Evolutionary conservation across 2,113 vertebrate species (phyloP).

Genomic region (Anseranas semipalmata): DNA sequence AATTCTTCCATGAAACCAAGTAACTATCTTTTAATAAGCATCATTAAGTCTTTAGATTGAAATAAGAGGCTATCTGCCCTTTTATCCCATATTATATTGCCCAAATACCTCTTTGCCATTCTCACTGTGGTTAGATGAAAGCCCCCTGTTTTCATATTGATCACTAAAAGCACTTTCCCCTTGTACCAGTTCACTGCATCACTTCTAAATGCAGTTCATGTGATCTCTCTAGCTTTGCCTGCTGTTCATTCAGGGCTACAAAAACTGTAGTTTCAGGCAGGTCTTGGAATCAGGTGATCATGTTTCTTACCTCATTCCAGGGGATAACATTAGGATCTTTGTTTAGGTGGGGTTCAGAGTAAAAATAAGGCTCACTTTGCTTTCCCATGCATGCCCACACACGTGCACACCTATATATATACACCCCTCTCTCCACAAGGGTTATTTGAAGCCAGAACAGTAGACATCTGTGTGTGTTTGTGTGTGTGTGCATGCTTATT

Average conservation of each 20-base stretch:
- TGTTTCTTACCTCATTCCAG: conserved; percentile 59
- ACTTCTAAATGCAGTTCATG: conserved; percentile 59
- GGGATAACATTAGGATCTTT: conserved; percentile 75
- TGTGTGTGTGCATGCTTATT: neutral
- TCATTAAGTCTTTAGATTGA: conserved; percentile 70
- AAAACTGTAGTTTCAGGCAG: conserved; percentile 44
- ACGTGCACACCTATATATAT: neutral
- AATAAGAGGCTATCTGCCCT: conserved; percentile 50
- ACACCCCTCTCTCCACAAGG: conserved; percentile 25
- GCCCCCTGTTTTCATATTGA: conserved; percentile 50
- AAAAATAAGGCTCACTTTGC: conserved; percentile 41
- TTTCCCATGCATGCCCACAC: conserved; percentile 52
- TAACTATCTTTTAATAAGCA: conserved; percentile 74
- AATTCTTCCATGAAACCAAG: conserved; percentile 57
- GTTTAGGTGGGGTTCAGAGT: conserved; percentile 63
- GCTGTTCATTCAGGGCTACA: conserved; percentile 30
- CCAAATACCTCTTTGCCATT: conserved; percentile 39
- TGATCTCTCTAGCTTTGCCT: conserved; percentile 48
- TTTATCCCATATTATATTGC: conserved; percentile 67
- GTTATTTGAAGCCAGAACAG: conserved; percentile 49
- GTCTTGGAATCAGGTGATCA: conserved; percentile 39
- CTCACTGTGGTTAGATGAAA: conserved; percentile 62
- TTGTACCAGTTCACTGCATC: conserved; percentile 33
- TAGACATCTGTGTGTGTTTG: conserved; percentile 20
- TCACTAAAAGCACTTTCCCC: conserved; percentile 59